Conservation (phyloP, 2,888 invertebrate genomes). For the Parthenolecanium corni region DNA sequence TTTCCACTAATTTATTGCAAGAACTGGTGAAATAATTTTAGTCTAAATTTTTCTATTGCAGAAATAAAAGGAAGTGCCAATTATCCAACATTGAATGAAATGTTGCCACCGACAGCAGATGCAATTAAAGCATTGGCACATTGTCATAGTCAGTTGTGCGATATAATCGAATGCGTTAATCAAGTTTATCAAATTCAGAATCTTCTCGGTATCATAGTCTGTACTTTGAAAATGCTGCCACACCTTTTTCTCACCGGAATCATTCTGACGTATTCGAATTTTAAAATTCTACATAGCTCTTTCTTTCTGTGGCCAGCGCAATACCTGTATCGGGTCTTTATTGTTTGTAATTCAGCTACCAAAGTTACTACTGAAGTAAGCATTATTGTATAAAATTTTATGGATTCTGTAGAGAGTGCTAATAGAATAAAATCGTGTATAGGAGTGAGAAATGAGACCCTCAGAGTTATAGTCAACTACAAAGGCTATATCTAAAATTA, state of each 20-base stretch:
- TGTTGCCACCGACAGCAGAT: constrained; percentile 14
- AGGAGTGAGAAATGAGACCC: no score
- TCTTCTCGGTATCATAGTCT: constrained; percentile 26
- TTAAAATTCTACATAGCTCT: constrained; percentile 28
- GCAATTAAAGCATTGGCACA: constrained; percentile 1
- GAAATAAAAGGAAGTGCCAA: background rate
- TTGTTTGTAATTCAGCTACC: constrained; percentile 29
- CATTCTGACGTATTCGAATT: constrained; percentile 30
- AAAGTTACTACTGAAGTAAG: constrained; percentile 28
- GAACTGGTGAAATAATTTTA: no score
- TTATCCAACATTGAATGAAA: background rate
- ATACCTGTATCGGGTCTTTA: constrained; percentile 27
- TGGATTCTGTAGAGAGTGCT: no score
- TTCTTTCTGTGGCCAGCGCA: constrained; percentile 30
- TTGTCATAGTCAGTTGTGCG: constrained; percentile 27
- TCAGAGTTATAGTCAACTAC: no score
- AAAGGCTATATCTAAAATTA: no score
- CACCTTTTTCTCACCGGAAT: constrained; percentile 31
- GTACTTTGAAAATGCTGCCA: constrained; percentile 29
- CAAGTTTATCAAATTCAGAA: constrained; percentile 30
- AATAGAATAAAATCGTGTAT: no score
- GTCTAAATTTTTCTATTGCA: background rate
- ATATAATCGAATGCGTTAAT: constrained; percentile 25
- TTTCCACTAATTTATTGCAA: no score
- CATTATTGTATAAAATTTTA: no score